Evolutionary conservation across 2,797 vertebrate species (phyloP), one percentile per base, ranked within the genome.

Genomic region (Sebastes kiyomatsui): DNA sequence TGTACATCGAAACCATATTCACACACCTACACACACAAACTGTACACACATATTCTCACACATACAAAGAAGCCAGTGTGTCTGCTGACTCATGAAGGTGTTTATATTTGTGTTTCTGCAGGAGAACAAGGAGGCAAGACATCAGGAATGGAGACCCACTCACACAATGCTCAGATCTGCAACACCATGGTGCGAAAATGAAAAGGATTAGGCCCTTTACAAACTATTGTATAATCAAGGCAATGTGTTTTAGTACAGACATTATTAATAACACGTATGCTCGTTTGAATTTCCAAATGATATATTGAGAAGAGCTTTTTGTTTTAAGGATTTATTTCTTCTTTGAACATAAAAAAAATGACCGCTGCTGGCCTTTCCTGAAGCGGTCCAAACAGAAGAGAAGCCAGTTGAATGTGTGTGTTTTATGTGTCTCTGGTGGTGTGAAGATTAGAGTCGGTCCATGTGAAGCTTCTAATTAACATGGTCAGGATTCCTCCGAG

Each of bases 111-210:
- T 94, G 52, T 87, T 83, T 78, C 92, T 94, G 75, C 93, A 99
- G 98, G 90, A 97, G 99, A 77, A 99, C 98, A n/a, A 96, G 99
- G 81, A 93, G 99, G 60, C 99, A 99, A 91, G 99, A 99, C 81
- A 98, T 99, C 92, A 96, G 98, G 87, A 99, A 99, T 2, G 99
- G 99, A 90, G 98, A 99, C 81, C 99, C 99, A 0, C 94, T 99
- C 74, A 99, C 98, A 52, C 99, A 99, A 67, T 99, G 99, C 83
- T 99, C 98, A 12, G 99, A 99, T 86, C 95, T 99, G 74, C 98
- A 99, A 74, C 97, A 98, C 68, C 95, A 98, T 1, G 97, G 98
- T 99, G 95, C 16, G 67, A 75, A 33, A 62, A 72, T 70, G 2
- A 33, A 27, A 55, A 46, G 54, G 7, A 54, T 61, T 18, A 35